Evolutionary conservation across 1,140 invertebrate species (phyloP), one percentile per base, ranked within the genome.

Genomic region (Argopecten irradians): DNA sequence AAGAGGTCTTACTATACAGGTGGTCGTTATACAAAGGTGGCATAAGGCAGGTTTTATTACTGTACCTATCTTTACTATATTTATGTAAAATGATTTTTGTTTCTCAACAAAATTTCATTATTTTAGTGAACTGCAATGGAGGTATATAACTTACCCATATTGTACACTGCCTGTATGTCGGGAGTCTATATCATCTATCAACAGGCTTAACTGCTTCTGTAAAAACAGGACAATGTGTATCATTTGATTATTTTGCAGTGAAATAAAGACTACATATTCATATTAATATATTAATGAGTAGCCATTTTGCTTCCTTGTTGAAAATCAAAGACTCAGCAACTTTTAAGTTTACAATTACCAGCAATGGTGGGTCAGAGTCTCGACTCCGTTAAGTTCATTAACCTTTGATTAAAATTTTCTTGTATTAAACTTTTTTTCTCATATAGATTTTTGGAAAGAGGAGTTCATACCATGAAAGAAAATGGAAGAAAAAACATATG

Each of bases 131-230:
- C n/a, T n/a, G n/a, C n/a, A n/a, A n/a, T n/a, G n/a, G n/a, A n/a
- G n/a, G n/a, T n/a, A n/a, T n/a, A n/a, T 11, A 13, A 88, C 87
- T 88, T 85, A 88, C 87, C 46, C 83, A 39, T 87, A 90, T 83
- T 86, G 86, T 46, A 90, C 71, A 16, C 85, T 43, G 22, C 89
- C 89, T 46, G 84, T 43, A 88, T 90, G 89, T 33, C 35, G 32
- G 2, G 71, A 36, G 55, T 90, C 89, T 32, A 90, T 90, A 85
- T 92, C 90, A 28, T 91, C 90, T 43, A 92, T 87, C 82, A 92
- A 86, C 34, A 89, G 34, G 43, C 46, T 87, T 14, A 92, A 14
- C 83, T 90, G 90, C 82, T 84, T 89, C 91, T 92, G 89, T 22
- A 89, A 89, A 82, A 43, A 34, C 34, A 89, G 87, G 35, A 22